Conservation (phyloP, 1,140 invertebrate species). For the Dreissena polymorpha region DNA sequence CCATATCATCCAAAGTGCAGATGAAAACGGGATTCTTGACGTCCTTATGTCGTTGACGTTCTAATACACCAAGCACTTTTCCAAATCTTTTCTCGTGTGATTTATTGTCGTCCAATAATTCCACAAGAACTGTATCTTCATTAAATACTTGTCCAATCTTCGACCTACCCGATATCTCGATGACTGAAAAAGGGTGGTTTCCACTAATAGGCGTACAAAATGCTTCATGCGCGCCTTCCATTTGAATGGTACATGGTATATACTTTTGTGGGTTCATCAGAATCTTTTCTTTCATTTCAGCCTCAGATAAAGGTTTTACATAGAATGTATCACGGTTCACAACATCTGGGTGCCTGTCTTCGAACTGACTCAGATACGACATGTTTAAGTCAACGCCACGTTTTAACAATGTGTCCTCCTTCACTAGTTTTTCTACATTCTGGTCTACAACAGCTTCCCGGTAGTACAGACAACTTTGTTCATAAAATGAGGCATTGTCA, state of each 20-base stretch:
- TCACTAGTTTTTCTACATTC: neutral
- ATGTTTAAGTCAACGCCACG: constrained; percentile 17
- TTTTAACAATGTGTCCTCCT: constrained; percentile 6
- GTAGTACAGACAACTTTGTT: constrained; percentile 16
- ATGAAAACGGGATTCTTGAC: constrained; percentile 65
- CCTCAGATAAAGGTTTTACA: neutral
- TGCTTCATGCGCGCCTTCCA: constrained; percentile 63
- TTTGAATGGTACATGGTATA: constrained; percentile 60
- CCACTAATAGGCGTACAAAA: constrained; percentile 55
- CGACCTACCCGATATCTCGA: constrained; percentile 69
- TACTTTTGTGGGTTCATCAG: constrained; percentile 56
- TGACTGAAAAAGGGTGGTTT: constrained; percentile 44
- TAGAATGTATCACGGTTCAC: constrained; percentile 24
- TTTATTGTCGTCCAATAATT: constrained; percentile 58
- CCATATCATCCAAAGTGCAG: constrained; percentile 66
- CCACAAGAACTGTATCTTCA: constrained; percentile 73
- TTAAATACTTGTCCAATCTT: constrained; percentile 70
- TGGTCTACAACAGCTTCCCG: neutral
- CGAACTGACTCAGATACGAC: constrained; percentile 35
- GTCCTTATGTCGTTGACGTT: constrained; percentile 53
- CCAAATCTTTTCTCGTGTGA: constrained; percentile 52
- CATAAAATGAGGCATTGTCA: constrained; percentile 34
- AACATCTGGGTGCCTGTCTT: constrained; percentile 35
- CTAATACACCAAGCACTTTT: constrained; percentile 65
- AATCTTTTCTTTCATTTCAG: constrained; percentile 18